phyloP scores from a whole-genome alignment of 2,797 vertebrate species.

The Eulemur rubriventer region DNA sequence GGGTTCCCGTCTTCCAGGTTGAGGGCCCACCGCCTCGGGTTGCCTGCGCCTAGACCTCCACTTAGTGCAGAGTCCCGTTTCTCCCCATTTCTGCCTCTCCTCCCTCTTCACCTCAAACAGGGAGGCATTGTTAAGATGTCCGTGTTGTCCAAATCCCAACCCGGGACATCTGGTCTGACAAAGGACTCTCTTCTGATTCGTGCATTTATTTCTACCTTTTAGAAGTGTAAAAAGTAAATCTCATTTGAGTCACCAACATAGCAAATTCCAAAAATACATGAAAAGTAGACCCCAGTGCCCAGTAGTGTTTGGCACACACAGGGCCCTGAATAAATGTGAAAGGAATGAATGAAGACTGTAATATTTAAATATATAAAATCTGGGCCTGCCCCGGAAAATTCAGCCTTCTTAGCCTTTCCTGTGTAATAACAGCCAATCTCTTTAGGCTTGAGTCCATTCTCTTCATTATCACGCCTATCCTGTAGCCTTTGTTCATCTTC shows the following conservation, averaged over 20 bases:
- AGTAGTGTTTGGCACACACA: neutral
- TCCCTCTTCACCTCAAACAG: neutral
- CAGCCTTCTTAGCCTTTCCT: neutral
- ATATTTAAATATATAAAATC: constrained; percentile 21
- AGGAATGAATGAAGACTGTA: neutral
- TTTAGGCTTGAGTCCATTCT: neutral
- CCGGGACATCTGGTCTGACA: constrained; percentile 36
- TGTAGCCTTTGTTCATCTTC: neutral
- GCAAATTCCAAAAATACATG: neutral
- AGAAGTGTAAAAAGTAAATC: constrained; percentile 28
- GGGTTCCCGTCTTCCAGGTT: neutral
- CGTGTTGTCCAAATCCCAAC: constrained; percentile 33
- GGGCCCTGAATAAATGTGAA: constrained; percentile 1
- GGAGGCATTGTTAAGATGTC: constrained; percentile 13
- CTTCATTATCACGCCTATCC: neutral
- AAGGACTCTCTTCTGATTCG: neutral
- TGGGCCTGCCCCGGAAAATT: neutral
- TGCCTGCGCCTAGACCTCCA: neutral
- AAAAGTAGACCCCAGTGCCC: neutral
- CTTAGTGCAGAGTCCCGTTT: neutral
- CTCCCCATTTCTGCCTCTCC: neutral
- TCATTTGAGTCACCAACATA: neutral
- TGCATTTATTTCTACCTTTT: constrained; percentile 48
- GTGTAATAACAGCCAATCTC: neutral
- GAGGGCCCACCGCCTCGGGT: neutral